phyloP scores from a whole-genome alignment of 2,113 vertebrate genomes.

The Barbus barbus region DNA sequence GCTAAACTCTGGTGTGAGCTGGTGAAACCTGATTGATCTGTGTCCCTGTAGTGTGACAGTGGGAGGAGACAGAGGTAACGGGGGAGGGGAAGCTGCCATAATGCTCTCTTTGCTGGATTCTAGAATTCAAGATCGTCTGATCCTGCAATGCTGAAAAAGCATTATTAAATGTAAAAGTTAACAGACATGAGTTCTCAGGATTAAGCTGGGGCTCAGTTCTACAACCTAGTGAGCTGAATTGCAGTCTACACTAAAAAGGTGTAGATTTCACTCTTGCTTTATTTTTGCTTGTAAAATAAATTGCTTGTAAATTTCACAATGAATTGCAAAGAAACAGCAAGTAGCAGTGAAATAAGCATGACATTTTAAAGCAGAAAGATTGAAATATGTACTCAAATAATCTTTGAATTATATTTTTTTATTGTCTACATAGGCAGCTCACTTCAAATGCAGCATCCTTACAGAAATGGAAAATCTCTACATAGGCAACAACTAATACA shows the following conservation, averaged over 20 bases:
- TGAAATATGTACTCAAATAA: neutral
- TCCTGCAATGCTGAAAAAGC: neutral
- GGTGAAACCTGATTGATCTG: constrained; percentile 28
- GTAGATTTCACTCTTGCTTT: neutral
- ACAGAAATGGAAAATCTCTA: neutral
- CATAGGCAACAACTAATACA: neutral
- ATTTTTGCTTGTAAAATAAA: no score
- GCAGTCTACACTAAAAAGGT: neutral
- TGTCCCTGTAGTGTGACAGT: neutral
- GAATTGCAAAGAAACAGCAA: neutral
- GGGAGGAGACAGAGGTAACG: constrained; percentile 3
- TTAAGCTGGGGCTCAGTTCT: neutral
- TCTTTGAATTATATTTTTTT: no score
- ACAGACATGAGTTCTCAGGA: neutral
- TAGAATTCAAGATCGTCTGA: neutral
- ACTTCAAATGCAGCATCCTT: neutral
- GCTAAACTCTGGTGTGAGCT: constrained; percentile 25
- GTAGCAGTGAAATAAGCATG: neutral
- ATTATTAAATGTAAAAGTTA: neutral
- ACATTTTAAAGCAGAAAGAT: neutral
- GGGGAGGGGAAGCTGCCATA: neutral
- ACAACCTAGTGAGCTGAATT: neutral
- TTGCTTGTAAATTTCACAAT: neutral
- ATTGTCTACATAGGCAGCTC: no score
- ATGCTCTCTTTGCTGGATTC: neutral